Evolutionary conservation across 2,888 invertebrate genomes (phyloP), one percentile per base, ranked within the genome.

Genomic region (Acanthopleura granulata): DNA sequence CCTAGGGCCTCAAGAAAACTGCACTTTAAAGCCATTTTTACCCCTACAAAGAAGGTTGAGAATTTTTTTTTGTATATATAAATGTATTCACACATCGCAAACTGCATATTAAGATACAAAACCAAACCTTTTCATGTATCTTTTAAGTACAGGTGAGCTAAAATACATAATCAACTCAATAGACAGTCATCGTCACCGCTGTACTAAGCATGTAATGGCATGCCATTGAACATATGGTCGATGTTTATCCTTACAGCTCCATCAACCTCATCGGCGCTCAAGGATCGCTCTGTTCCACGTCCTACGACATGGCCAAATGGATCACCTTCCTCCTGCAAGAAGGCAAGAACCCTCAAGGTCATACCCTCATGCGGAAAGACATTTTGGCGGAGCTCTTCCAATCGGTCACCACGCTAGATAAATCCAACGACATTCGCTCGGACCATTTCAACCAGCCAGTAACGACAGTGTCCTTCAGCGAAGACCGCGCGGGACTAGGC

Each of bases 221-320:
- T 40, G 9, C 9, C 3, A 6, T 40, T 40, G 40, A 6, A 9
- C 3, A 40, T 9, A 40, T 40, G 40, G 9, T 6, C 40, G 9
- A 40, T 40, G 40, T 40, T 6, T 40, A 6, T 40, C 9, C 40
- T 40, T 40, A 27, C 66, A 66, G 66, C 29, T 27, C 66, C 66
- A 66, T 66, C 29, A 66, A 66, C 29, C 29, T 66, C 1, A 49
- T 25, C 14, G 74, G 74, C 4, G 6, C 74, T 15, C 49, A 69
- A 15, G 74, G 74, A 1, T 74, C 77, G 18, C 61, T 82, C 16
- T 82, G 82, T 73, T 76, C 80, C 15, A 75, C 79, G 15, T 1
- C 74, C 11, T 49, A 70, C 18, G 74, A 74, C 51, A 74, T 74
- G 74, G 40, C 27, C 40, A 66, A 70, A 16, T 74, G 74, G 74